Conservation (phyloP, 2,113 vertebrate genomes). For the Vanacampus margaritifer region DNA sequence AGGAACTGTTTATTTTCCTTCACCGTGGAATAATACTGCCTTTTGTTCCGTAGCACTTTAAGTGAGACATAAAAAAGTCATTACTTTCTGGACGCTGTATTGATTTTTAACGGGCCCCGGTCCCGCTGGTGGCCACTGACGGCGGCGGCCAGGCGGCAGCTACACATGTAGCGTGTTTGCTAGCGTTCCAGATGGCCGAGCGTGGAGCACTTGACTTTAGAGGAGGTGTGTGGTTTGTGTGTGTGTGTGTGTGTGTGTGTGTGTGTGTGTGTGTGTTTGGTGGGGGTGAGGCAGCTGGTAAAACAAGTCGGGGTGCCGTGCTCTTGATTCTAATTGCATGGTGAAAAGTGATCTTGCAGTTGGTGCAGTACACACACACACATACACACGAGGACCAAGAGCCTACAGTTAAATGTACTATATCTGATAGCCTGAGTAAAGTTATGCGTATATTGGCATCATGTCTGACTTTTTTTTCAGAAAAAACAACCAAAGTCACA, state of each 20-base stretch:
- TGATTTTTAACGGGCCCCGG: conserved; percentile 44
- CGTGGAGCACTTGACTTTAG: conserved; percentile 26
- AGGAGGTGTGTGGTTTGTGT: conserved; percentile 25
- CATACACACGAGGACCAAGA: background rate
- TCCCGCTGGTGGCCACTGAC: conserved; percentile 32
- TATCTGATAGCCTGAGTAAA: no score
- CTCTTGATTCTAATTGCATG: conserved; percentile 3
- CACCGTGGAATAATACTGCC: conserved; percentile 48
- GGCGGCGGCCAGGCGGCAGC: conserved; percentile 26
- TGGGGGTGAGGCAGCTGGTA: conserved; percentile 5
- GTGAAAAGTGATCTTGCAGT: conserved; percentile 17
- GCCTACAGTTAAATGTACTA: conserved; percentile 55
- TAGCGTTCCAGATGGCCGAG: conserved; percentile 42
- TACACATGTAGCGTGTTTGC: conserved; percentile 37
- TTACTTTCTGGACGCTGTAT: conserved; percentile 44
- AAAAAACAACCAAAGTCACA: conserved; percentile 49
- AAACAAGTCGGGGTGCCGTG: conserved; percentile 3
- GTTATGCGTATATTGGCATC: conserved; percentile 58
- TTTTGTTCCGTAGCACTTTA: conserved; percentile 55
- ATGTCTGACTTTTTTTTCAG: conserved; percentile 42
- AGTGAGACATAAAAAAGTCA: conserved; percentile 52
- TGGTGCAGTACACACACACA: conserved; percentile 48
- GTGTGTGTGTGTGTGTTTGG: conserved; percentile 11
- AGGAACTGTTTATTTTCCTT: conserved; percentile 67
- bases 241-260: conserved; percentile 42